phyloP scores from a whole-genome alignment of 2,888 invertebrate genomes.

The Apoda limacodes region DNA sequence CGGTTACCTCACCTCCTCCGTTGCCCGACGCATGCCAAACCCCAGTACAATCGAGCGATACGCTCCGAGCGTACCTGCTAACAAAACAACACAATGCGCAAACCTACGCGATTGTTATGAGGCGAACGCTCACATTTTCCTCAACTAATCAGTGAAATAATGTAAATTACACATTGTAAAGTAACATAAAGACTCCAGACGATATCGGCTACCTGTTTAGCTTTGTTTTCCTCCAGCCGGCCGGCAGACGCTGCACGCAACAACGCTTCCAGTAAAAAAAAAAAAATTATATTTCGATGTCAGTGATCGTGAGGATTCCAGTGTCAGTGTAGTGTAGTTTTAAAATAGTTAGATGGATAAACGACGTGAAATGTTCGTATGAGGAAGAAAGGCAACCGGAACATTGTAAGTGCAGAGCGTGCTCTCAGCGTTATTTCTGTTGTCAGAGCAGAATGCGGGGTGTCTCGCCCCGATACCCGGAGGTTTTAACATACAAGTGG shows the following conservation, averaged over 20 bases:
- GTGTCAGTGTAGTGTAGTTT: slow-evolving; percentile 63
- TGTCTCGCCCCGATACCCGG: slow-evolving; percentile 49
- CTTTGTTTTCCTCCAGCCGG: slow-evolving; percentile 71
- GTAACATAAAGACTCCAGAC: slow-evolving; percentile 60
- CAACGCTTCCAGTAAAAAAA: slow-evolving; percentile 52
- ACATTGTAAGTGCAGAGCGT: slow-evolving; percentile 62
- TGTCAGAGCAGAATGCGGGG: slow-evolving; percentile 55
- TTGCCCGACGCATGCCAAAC: slow-evolving; percentile 32
- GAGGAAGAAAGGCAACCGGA: slow-evolving; percentile 68
- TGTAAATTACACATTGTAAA: slow-evolving; percentile 73
- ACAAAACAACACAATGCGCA: slow-evolving; percentile 36
- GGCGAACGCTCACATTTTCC: slow-evolving; percentile 43
- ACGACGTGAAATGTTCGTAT: slow-evolving; percentile 69
- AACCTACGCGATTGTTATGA: slow-evolving; percentile 54
- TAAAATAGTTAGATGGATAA: slow-evolving; percentile 67
- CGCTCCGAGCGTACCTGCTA: slow-evolving; percentile 46
- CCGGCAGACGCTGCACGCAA: slow-evolving; percentile 74
- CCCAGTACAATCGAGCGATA: slow-evolving; percentile 65
- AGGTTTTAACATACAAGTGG: slow-evolving; percentile 46
- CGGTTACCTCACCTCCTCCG: slow-evolving; percentile 22
- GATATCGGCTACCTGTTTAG: slow-evolving; percentile 68
- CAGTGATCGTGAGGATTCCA: slow-evolving; percentile 54
- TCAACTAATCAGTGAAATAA: slow-evolving; percentile 63
- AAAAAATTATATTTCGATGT: slow-evolving; percentile 54
- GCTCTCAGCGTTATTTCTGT: slow-evolving; percentile 47